Conservation (phyloP, 2,797 vertebrate genomes). For the Sebastes oblongus region DNA sequence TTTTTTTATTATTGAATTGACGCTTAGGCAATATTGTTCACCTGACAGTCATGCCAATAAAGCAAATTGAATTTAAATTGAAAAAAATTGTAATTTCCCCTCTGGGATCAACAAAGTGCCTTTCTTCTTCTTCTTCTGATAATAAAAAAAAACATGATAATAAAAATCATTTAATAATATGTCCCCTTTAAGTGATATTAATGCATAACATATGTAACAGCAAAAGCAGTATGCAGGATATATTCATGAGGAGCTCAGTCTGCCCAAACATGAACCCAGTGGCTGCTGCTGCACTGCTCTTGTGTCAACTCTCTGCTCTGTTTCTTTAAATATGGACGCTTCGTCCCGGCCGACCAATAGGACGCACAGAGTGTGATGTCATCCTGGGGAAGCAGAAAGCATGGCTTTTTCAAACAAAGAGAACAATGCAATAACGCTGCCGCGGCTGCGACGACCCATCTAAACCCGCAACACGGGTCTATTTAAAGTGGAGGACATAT, state of each 20-base stretch:
- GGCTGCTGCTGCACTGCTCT: slow-evolving; percentile 42
- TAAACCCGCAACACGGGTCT: not conserved
- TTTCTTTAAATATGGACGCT: slow-evolving; percentile 81
- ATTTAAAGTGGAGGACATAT: rapidly evolving
- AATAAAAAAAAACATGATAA: no score
- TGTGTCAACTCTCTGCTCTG: slow-evolving; percentile 60
- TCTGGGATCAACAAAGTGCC: no score
- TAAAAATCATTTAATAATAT: no score
- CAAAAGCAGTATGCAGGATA: not conserved
- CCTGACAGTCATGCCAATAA: no score
- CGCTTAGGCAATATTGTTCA: no score
- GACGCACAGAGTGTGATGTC: slow-evolving; percentile 90
- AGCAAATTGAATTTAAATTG: no score
- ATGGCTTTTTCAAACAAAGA: slow-evolving; percentile 97
- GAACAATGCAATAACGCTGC: slow-evolving; percentile 89
- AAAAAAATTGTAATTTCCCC: no score
- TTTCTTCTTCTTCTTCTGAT: no score
- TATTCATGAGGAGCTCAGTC: not conserved
- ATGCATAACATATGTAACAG: not conserved
- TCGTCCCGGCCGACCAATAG: slow-evolving; percentile 83
- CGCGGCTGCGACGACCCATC: slow-evolving; percentile 36
- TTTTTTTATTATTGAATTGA: no score
- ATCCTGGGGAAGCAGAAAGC: slow-evolving; percentile 90
- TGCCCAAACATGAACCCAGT: not conserved
- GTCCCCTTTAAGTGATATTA: not conserved